A percentile compares a stretch with the other conserved stretches of the same genome.
Evolutionary conservation across 2,113 vertebrate species (phyloP).

Genomic region (Himantopus leucocephalus): DNA sequence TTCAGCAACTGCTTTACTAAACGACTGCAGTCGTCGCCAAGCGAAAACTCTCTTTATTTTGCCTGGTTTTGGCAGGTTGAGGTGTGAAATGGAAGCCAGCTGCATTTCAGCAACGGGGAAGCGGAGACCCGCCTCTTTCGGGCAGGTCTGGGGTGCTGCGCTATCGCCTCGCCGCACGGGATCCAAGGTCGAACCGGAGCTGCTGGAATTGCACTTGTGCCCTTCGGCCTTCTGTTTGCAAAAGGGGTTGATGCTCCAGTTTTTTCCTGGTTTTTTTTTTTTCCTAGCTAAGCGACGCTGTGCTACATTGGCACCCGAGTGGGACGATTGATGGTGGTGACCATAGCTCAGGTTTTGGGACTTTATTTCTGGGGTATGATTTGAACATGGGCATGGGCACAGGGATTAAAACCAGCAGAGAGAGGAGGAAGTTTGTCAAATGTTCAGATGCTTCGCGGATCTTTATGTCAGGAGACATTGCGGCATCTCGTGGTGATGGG

Average conservation of each 20-base stretch:
- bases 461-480: fast-evolving
- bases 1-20: fast-evolving
- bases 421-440: fast-evolving
- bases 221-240: not conserved
- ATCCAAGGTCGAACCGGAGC: not conserved
- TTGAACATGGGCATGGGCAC: fast-evolving
- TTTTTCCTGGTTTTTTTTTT: not conserved
- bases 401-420: not conserved
- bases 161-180: fast-evolving
- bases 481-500: not conserved
- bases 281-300: not conserved
- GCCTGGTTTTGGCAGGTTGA: not conserved
- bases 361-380: not conserved
- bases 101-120: not conserved
- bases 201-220: not conserved
- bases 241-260: not conserved
- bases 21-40: fast-evolving
- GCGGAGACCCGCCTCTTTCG: fast-evolving
- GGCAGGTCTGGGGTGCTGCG: fast-evolving
- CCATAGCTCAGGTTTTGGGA: not conserved
- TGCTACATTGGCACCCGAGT: not conserved
- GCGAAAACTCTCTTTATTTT: fast-evolving
- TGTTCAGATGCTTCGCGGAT: fast-evolving
- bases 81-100: not conserved
- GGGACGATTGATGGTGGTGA: fast-evolving